These are phyloP conservation scores for Phaethornis superciliosus DNA, from an alignment of 2,113 vertebrate genomes.

Conservation along the genomic window DNA sequence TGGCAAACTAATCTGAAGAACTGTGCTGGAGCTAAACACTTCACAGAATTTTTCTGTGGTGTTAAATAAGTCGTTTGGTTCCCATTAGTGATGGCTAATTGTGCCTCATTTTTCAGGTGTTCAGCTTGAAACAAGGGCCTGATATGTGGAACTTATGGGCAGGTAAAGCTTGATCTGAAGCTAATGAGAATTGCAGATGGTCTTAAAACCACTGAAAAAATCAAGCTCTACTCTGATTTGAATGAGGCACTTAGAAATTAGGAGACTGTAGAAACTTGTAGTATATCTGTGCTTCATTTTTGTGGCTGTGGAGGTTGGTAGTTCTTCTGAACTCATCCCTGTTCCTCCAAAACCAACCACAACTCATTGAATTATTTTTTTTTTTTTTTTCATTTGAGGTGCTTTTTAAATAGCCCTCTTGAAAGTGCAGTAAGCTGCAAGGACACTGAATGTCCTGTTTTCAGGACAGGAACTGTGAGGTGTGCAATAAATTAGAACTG, in stretches of 20 bases:
- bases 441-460: neutral
- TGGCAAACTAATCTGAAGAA: neutral
- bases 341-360: neutral
- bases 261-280: neutral
- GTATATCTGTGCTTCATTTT: neutral
- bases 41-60: neutral
- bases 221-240: constrained; percentile 19
- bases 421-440: neutral
- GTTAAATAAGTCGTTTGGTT: neutral
- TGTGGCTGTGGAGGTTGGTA: neutral
- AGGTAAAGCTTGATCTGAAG: constrained; percentile 14
- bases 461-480: neutral
- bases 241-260: constrained; percentile 12
- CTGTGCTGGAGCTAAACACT: neutral
- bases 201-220: neutral
- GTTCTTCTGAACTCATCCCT: neutral
- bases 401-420: neutral
- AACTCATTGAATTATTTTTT: neutral
- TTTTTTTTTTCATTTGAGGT: neutral
- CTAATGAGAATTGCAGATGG: constrained; percentile 18
- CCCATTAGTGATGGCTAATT: neutral
- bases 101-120: constrained; percentile 32
- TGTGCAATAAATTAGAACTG: neutral
- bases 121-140: constrained; percentile 25
- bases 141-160: constrained; percentile 15